Evolutionary conservation across 2,888 invertebrate species (phyloP), one percentile per base, ranked within the genome.

Genomic region (Falcaria lacertinaria): DNA sequence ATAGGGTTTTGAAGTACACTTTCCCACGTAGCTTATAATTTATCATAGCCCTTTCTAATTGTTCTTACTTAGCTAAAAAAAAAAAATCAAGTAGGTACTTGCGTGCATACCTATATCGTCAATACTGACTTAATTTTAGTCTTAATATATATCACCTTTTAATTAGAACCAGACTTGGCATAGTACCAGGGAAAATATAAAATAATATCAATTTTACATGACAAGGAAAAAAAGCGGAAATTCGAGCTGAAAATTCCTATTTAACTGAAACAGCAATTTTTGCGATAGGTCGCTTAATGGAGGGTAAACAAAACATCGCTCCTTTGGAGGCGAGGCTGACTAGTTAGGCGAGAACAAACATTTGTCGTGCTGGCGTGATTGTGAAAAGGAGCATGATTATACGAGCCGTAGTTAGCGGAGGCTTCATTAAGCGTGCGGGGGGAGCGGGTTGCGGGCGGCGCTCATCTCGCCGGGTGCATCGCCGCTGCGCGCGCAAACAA

Each of bases 401-500:
- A 68, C 68, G 62, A 60, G 58, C 61, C 64, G 73, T 77, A 81
- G 80, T 85, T 85, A 85, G 77, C 74, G 71, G 70, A 75, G 78
- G 75, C 79, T 82, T 84, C 84, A 85, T 86, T 87, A 86, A 81
- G 68, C 58, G 60, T 56, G 57, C 55, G 60, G 48, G 52, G 45
- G 52, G 51, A 35, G 53, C 51, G 33, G 57, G 63, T 57, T 52
- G 56, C 51, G 46, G 52, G 57, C 50, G 39, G 49, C 45, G 47
- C 77, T 83, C 84, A 84, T 86, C 86, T 85, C 83, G 68, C 49
- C 75, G 83, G 86, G 80, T 87, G 88, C 87, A 88, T 85, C 80
- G 77, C 56, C 50, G 79, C 82, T 89, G 88, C 89, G 89, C 87
- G 87, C 88, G 89, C 89, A 88, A 88, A 88, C 88, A 88, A 87